phyloP scores from a whole-genome alignment of 2,888 invertebrate genomes.

The Oscheius sp. region DNA sequence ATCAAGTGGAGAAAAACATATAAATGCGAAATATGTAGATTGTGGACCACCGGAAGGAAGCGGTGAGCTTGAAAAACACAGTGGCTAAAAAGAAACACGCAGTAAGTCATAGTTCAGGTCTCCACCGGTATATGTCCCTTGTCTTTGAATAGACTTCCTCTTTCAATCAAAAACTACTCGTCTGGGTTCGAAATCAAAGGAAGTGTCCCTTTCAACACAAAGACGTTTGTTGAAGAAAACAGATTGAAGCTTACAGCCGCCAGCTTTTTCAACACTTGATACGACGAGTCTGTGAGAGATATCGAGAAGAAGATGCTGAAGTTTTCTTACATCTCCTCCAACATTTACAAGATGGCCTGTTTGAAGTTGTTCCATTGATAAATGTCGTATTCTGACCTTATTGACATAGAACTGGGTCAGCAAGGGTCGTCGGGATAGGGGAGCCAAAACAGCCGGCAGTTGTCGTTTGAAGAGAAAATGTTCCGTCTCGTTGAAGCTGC shows the following conservation, averaged over 20 bases:
- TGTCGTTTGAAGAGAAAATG: neutral
- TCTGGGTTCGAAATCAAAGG: neutral
- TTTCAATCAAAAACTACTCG: neutral
- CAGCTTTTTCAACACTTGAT: conserved; percentile 86
- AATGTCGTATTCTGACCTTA: neutral
- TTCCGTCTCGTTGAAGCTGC: neutral
- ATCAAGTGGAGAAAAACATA: conserved; percentile 81
- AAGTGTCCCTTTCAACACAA: conserved; percentile 80
- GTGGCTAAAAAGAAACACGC: neutral
- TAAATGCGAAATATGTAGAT: conserved; percentile 82
- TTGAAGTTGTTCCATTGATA: neutral
- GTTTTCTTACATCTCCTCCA: conserved; percentile 8
- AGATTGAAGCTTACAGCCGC: conserved; percentile 86
- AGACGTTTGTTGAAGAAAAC: conserved; percentile 83
- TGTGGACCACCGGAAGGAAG: conserved; percentile 82
- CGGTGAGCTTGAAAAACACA: conserved; percentile 9
- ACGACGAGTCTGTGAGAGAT: conserved; percentile 83
- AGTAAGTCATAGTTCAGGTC: conserved; percentile 71
- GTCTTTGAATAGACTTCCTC: conserved; percentile 76
- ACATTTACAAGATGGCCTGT: neutral
- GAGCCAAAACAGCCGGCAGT: neutral
- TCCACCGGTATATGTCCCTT: conserved; percentile 85
- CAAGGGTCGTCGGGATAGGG: neutral
- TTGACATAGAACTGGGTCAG: neutral
- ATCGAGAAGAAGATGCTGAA: conserved; percentile 6